Conservation (phyloP, 2,113 vertebrate genomes). For the Megaptera novaeangliae region DNA sequence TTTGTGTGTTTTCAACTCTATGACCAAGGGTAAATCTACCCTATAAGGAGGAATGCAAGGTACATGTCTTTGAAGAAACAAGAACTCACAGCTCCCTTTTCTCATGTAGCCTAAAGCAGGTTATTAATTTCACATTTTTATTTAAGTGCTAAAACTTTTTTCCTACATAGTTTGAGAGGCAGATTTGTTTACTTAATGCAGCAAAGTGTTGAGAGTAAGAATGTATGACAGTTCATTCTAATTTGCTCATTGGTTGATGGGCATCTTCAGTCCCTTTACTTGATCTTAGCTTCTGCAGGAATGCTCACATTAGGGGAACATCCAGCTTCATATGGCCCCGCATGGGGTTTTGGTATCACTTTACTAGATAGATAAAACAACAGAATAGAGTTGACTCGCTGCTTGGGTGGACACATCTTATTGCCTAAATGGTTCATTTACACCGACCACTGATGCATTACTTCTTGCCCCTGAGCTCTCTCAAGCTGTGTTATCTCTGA, state of each 20-base stretch:
- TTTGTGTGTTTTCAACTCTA: neutral
- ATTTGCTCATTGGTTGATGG: neutral
- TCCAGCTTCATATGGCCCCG: neutral
- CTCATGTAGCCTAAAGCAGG: neutral
- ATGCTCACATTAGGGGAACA: neutral
- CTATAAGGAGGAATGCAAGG: neutral
- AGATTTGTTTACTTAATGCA: neutral
- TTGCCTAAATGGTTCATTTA: neutral
- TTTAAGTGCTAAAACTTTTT: neutral
- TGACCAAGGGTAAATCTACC: neutral
- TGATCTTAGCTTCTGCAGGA: neutral
- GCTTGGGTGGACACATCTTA: neutral
- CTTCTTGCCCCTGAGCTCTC: neutral
- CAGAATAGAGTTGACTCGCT: neutral
- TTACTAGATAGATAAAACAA: neutral
- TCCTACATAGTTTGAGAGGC: neutral
- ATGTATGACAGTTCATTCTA: neutral
- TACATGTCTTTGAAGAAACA: neutral
- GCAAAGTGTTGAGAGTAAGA: neutral
- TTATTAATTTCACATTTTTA: neutral
- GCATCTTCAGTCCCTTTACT: neutral
- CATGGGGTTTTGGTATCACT: neutral
- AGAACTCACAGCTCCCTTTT: neutral
- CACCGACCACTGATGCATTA: neutral
- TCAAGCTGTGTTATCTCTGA: neutral